A percentile compares a stretch with the other conserved stretches of the same genome.
phyloP scores from a whole-genome alignment of 2,888 invertebrate genomes.

The Venusia cambrica region DNA sequence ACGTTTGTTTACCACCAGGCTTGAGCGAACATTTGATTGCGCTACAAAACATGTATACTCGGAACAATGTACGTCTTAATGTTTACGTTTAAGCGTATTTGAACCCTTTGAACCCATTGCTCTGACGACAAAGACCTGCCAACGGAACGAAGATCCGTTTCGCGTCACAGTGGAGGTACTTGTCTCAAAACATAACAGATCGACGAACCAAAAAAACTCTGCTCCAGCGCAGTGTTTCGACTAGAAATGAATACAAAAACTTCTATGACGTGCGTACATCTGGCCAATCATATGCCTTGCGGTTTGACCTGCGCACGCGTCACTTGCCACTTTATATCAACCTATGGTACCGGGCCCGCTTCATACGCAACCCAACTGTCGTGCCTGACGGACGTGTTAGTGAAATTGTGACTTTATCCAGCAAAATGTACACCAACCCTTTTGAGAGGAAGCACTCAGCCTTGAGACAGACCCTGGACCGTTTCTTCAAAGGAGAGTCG shows the following conservation, averaged over 20 bases:
- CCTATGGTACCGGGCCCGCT: constrained; percentile 39
- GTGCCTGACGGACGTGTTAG: constrained; percentile 42
- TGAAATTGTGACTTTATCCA: constrained; percentile 21
- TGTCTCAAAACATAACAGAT: constrained; percentile 8
- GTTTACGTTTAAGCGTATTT: no score
- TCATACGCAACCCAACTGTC: constrained; percentile 38
- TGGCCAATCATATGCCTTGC: constrained; percentile 36
- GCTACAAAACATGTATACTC: no score
- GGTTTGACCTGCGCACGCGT: constrained; percentile 46
- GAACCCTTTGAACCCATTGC: constrained; percentile 1
- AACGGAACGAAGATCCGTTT: constrained; percentile 7
- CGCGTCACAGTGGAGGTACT: constrained; percentile 6
- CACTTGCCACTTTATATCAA: constrained; percentile 45
- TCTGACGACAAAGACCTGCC: no score
- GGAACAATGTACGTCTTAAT: no score
- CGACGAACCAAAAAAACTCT: constrained; percentile 5
- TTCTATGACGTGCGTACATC: constrained; percentile 39
- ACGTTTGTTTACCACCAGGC: no score
- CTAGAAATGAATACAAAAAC: constrained; percentile 41
- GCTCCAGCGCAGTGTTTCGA: constrained; percentile 21
- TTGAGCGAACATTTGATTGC: no score
- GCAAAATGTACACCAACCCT: constrained; percentile 84
- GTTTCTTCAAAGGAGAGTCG: constrained; percentile 76
- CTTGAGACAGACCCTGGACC: constrained; percentile 84
- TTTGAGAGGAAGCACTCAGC: constrained; percentile 86